Evolutionary conservation across 35 echinoderm and acorn worm species (phyloP).

Genomic region (Ophioderma brevispina): DNA sequence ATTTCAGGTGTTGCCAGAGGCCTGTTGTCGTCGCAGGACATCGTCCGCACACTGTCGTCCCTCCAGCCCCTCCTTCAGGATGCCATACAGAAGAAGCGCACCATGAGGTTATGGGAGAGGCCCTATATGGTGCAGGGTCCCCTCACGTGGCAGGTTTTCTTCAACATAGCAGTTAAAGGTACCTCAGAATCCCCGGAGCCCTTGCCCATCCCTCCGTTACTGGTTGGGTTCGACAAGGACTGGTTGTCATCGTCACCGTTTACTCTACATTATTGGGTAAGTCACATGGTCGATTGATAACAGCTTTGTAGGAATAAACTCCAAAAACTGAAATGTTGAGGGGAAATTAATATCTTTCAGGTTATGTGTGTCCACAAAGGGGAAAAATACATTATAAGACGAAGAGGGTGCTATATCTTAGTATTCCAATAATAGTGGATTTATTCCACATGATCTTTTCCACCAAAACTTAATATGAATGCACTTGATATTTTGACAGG

Average conservation of each 20-base stretch:
- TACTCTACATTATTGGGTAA: conserved; percentile 95
- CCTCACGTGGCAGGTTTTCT: conserved; percentile 98
- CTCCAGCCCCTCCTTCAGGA: conserved; percentile 93
- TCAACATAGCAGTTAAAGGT: conserved; percentile 88
- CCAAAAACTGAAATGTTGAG: too few relatives aligned
- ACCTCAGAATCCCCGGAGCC: conserved; percentile 91
- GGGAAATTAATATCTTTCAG: too few relatives aligned
- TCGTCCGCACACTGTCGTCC: conserved; percentile 82
- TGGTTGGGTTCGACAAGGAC: conserved; percentile 96
- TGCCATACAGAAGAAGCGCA: conserved; percentile 91
- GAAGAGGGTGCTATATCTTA: too few relatives aligned
- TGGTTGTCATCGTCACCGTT: conserved; percentile 97
- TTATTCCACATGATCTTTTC: too few relatives aligned
- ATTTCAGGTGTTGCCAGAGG: conserved; percentile 51
- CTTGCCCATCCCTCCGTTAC: conserved; percentile 86
- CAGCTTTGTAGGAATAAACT: too few relatives aligned
- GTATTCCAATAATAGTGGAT: too few relatives aligned
- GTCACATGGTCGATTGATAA: not conserved
- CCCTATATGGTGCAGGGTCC: conserved; percentile 93
- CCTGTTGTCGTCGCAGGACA: conserved; percentile 82
- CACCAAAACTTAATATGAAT: too few relatives aligned
- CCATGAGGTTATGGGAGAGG: conserved; percentile 94
- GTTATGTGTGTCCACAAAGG: too few relatives aligned
- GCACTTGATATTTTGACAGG: too few relatives aligned
- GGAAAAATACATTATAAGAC: too few relatives aligned